Evolutionary conservation across 1,140 invertebrate genomes (phyloP).

Genomic region (Cydia amplana): DNA sequence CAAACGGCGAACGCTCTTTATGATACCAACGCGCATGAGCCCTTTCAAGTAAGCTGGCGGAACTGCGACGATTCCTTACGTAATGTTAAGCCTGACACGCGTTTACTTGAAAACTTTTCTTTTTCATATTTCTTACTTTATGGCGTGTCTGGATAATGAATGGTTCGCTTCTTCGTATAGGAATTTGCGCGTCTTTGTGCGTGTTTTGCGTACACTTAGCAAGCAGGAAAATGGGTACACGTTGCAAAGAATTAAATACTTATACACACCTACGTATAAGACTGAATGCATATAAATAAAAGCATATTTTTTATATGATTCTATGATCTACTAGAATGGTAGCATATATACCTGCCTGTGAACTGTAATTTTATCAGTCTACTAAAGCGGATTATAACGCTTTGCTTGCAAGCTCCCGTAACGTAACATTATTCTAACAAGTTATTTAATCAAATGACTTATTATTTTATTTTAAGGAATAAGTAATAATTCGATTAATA

Average conservation of each 20-base stretch:
- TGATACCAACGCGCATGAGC: not conserved
- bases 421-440: too few relatives aligned
- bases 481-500: too few relatives aligned
- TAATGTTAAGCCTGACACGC: not conserved
- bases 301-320: too few relatives aligned
- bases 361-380: too few relatives aligned
- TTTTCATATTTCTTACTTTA: conserved; percentile 28
- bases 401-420: too few relatives aligned
- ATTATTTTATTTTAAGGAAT: too few relatives aligned
- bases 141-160: conserved; percentile 13
- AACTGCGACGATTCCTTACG: conserved; percentile 13
- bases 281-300: too few relatives aligned
- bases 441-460: too few relatives aligned
- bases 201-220: not conserved
- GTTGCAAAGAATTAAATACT: not conserved
- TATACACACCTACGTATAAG: too few relatives aligned
- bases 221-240: not conserved
- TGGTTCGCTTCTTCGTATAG: conserved; percentile 19
- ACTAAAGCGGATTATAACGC: too few relatives aligned
- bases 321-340: too few relatives aligned
- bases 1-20: not conserved
- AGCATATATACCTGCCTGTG: too few relatives aligned
- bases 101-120: conserved; percentile 30
- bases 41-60: not conserved
- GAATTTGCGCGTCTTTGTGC: not conserved